Percentiles rank a stretch among this genome's conserved stretches.
These are phyloP conservation scores for Vollenhovia emeryi DNA, from an alignment of 1,140 invertebrate species.

Conservation along the genomic window DNA sequence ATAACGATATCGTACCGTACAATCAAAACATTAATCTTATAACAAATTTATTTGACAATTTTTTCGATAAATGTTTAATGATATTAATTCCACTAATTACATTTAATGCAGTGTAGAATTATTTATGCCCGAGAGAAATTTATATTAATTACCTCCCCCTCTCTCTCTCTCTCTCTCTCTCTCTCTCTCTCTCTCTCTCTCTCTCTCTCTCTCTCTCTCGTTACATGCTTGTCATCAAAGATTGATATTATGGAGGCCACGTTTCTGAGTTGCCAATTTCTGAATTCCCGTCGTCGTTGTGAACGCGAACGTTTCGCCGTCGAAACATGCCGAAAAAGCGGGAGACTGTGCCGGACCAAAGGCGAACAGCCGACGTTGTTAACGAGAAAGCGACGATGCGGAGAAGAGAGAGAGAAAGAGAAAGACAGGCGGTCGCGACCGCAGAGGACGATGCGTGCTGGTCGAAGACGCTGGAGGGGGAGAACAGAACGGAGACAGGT, in stretches of 20 bases:
- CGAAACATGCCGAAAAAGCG: slow-evolving; percentile 34
- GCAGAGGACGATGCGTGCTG: slow-evolving; percentile 53
- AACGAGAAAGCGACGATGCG: slow-evolving; percentile 69
- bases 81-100: neutral
- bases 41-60: neutral
- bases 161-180: neutral
- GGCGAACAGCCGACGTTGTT: slow-evolving; percentile 55
- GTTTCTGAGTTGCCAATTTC: neutral
- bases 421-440: slow-evolving; percentile 46
- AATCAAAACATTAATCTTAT: neutral
- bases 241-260: neutral
- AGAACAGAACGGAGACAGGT: slow-evolving; percentile 64
- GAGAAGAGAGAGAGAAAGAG: slow-evolving; percentile 48
- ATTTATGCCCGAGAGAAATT: neutral
- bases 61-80: neutral
- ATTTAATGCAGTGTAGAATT: neutral
- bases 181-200: neutral
- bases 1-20: neutral
- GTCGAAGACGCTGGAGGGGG: slow-evolving; percentile 50
- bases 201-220: neutral
- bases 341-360: slow-evolving; percentile 2
- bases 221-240: neutral
- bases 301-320: slow-evolving; percentile 20
- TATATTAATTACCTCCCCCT: neutral
- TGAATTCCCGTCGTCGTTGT: slow-evolving; percentile 19